Evolutionary conservation across 2,888 invertebrate genomes (phyloP), one percentile per base, ranked within the genome.

Genomic region (Caenorhabditis japonica): DNA sequence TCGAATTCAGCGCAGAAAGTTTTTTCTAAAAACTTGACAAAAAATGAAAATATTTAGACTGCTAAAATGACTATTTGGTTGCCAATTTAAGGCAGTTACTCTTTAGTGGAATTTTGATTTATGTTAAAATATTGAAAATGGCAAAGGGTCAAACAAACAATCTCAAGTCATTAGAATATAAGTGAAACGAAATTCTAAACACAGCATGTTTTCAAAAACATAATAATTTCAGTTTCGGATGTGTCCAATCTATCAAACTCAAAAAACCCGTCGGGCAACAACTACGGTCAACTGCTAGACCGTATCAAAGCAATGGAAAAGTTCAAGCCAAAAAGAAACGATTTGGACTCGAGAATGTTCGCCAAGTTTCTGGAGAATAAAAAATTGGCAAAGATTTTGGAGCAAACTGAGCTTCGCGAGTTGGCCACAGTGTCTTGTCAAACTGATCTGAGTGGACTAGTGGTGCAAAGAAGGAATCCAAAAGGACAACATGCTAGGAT

Each of bases 341-440:
- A 77, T 30, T 66, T 77, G 64, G 75, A 75, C 52, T 74, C 77
- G 1, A 72, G 76, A 72, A 71, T 82, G 33, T 80, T 82, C 36
- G 69, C 80, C n/a, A 82, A 82, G 43, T 79, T 82, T 43, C 51
- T 82, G 17, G 76, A 78, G 36, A 77, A 76, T 15, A 79, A 81
- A 13, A 73, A 81, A 39, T 75, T 85, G 36, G 74, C 72, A 3
- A 66, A 75, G 41, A 66, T 84, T 23, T 75, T 85, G 19, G 82
- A 85, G 12, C 72, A 80, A 17, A 52, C 76, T 13, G 56, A 75
- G 21, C 64, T 75, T 4, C 46, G 59, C 23, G 66, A 70, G 46
- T 49, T 77, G 39, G 59, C 62, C 1, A 74, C 74, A 15, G 62
- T 62, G 8, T 74, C 74, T 2, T 74, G 74, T 27, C 74, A 74